Evolutionary conservation across 2,888 invertebrate species (phyloP), one percentile per base, ranked within the genome.

Genomic region (Herminia tarsipennalis): DNA sequence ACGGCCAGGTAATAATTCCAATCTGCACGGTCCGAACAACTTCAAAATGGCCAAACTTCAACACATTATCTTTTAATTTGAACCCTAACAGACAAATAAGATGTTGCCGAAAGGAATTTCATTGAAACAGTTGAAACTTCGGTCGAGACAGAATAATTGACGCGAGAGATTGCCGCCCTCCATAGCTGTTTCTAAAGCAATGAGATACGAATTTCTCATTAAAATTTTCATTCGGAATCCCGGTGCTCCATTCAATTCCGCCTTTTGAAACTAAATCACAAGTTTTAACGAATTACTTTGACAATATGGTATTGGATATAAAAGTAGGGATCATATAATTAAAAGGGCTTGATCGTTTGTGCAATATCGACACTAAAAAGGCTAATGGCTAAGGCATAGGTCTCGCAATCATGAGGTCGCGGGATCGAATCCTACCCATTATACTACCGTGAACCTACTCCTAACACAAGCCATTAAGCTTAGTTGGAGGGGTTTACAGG

Each of bases 141-240:
- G 65, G 70, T 66, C 65, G 68, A 72, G 73, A 72, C 73, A 73
- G 76, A 81, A 86, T 86, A 81, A 86, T 83, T 83, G 81, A 78
- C 77, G 77, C 73, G 67, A 64, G 66, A 79, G 78, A 82, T 81
- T 74, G 78, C 71, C 71, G 63, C 72, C 76, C 75, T 78, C 76
- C 71, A 65, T 70, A 63, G 68, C 78, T 78, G 80, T 81, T 81
- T 78, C 78, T 73, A 80, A 83, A 83, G 81, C 82, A 76, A 78
- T 78, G 77, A 84, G 85, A 86, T 85, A 83, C 86, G 86, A 87
- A 87, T 76, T 87, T 86, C 86, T 89, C 86, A 88, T 89, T 88
- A 86, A 88, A 88, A 87, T 88, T 82, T 87, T 73, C 76, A 74
- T 76, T 78, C 73, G 74, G 77, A 81, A 73, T 81, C 78, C 79